A percentile compares a stretch with the other conserved stretches of the same genome.
phyloP scores from a whole-genome alignment of 2,113 vertebrate genomes.

The Macroglossus sobrinus region DNA sequence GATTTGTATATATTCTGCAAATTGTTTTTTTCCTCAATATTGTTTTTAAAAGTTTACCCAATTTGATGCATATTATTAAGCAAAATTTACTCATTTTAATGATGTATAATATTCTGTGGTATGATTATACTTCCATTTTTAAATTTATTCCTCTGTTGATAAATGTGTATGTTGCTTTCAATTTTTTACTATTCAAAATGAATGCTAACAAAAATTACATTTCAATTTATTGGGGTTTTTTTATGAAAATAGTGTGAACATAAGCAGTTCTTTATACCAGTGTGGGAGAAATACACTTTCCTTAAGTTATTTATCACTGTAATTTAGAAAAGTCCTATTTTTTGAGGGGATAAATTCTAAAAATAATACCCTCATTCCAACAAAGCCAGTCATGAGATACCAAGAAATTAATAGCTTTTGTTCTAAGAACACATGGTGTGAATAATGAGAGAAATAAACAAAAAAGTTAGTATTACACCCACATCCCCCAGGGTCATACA shows the following conservation, averaged over 20 bases:
- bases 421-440: slow-evolving; percentile 63
- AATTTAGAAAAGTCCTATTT: slow-evolving; percentile 29
- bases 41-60: no score
- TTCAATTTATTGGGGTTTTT: neutral
- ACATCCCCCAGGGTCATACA: slow-evolving; percentile 7
- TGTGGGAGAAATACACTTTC: slow-evolving; percentile 35
- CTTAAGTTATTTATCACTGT: slow-evolving; percentile 31
- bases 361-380: slow-evolving; percentile 48
- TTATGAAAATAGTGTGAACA: neutral
- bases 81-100: no score
- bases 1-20: no score
- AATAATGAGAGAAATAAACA: slow-evolving; percentile 58
- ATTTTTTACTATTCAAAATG: no score
- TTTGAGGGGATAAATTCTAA: slow-evolving; percentile 30
- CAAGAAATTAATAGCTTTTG: slow-evolving; percentile 51
- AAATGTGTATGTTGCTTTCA: no score
- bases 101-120: no score
- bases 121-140: no score
- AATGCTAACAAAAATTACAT: neutral
- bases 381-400: neutral
- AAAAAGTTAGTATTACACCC: slow-evolving; percentile 34
- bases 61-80: no score
- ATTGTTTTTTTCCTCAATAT: no score
- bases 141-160: no score
- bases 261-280: neutral